Percentiles rank a stretch among this genome's conserved stretches.
Conservation (phyloP, 2,888 invertebrate species). For the Mesorhabditis belari region DNA sequence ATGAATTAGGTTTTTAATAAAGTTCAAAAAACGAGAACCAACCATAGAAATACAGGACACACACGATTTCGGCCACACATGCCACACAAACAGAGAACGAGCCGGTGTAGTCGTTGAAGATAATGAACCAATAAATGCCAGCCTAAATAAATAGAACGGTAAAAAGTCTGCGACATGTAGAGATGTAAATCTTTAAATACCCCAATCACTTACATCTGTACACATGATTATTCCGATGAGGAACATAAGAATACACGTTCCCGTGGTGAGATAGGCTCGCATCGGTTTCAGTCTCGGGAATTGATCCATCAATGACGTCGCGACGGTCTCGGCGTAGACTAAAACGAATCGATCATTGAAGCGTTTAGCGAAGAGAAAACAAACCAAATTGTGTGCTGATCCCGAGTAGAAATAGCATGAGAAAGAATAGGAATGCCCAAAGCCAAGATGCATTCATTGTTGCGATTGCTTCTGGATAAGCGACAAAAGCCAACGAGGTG, state of each 20-base stretch:
- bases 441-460: slow-evolving; percentile 52
- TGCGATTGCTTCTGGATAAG: slow-evolving; percentile 53
- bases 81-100: slow-evolving; percentile 30
- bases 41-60: slow-evolving; percentile 36
- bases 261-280: slow-evolving; percentile 8
- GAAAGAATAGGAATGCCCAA: slow-evolving; percentile 54
- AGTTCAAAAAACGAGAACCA: not conserved
- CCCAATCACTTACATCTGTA: not conserved
- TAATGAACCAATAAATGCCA: slow-evolving; percentile 38
- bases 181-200: too few relatives aligned
- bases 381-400: slow-evolving; percentile 36
- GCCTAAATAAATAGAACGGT: too few relatives aligned
- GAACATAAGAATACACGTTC: slow-evolving; percentile 25
- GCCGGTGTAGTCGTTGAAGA: slow-evolving; percentile 38
- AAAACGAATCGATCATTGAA: not conserved
- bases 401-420: slow-evolving; percentile 55
- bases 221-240: not conserved
- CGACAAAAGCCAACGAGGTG: slow-evolving; percentile 55
- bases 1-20: not conserved
- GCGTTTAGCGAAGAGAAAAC: not conserved
- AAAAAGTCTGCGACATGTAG: too few relatives aligned
- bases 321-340: slow-evolving; percentile 3
- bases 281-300: not conserved
- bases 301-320: slow-evolving; percentile 3
- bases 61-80: slow-evolving; percentile 16